Evolutionary conservation across 2,888 invertebrate genomes (phyloP), one percentile per base, ranked within the genome.

Genomic region (Chaetoderma sp.): DNA sequence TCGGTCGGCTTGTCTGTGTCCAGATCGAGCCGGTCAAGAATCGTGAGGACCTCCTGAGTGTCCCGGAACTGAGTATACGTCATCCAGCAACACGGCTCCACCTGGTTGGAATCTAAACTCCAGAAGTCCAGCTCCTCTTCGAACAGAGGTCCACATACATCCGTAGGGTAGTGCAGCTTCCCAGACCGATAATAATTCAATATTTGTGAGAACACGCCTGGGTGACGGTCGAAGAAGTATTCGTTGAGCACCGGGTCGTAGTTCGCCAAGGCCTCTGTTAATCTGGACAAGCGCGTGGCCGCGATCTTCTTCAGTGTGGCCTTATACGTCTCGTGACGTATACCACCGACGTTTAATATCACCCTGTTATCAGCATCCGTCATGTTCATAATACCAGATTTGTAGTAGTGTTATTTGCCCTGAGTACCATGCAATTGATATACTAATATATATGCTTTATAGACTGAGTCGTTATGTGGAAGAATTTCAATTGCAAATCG

Each of bases 21-120:
- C 83, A 98, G 90, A 89, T 99, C 99, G 83, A 99, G 90, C 70
- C 96, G 91, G 89, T 99, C 99, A 83, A 99, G 90, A 67, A 99
- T 98, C 64, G 97, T 96, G 84, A 99, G 90, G 58, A 98, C 99
- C 89, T 98, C 98, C 89, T 99, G 98, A 67, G 99, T 99, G 89
- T 99, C 98, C 81, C 93, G 93, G 75, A 88, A 88, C 92, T 67
- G 95, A 2, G 90, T 90, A 80, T 99, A 99, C 8, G 98, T 99
- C 98, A 98, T 98, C 98, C 99, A 99, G 88, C 99, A 99, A 88
- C 98, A 99, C 4, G 98, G 98, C 86, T 98, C 98, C 80, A 98
- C 98, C 82, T 99, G 98, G 89, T 99, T 99, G 39, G 98, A 95
- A 86, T 99, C 98, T 76, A 99, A 90, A 16, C 98, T 98, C 98